phyloP scores from a whole-genome alignment of 2,797 vertebrate species.

The Sebastiscus albofasciatus region DNA sequence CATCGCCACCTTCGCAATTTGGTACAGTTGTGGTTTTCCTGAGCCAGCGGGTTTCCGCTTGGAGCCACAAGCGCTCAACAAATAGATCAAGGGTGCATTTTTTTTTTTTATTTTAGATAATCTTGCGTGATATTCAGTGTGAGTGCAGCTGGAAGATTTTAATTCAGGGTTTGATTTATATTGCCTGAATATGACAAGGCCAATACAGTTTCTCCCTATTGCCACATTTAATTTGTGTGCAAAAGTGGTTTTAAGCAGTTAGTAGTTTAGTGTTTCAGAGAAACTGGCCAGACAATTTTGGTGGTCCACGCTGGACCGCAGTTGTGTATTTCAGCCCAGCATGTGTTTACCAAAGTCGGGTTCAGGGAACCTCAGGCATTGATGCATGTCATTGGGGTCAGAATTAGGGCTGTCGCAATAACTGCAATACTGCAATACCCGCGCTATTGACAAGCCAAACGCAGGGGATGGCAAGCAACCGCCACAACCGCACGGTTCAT shows the following conservation, averaged over 20 bases:
- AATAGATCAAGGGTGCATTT: neutral
- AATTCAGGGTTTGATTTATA: neutral
- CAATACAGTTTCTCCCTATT: neutral
- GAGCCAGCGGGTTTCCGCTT: neutral
- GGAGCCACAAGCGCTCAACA: neutral
- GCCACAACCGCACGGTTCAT: too few relatives aligned
- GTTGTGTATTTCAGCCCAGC: neutral
- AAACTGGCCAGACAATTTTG: neutral
- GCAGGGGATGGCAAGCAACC: too few relatives aligned
- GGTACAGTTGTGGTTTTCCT: slow-evolving; percentile 2
- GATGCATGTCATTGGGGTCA: neutral
- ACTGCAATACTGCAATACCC: too few relatives aligned
- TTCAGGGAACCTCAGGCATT: neutral
- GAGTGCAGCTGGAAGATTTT: neutral
- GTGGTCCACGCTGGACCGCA: neutral
- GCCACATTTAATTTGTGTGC: neutral
- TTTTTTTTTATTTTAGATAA: neutral
- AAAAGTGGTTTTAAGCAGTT: neutral
- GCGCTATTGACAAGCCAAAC: too few relatives aligned
- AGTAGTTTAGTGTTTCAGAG: neutral
- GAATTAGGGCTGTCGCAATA: neutral
- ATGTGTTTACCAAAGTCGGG: neutral
- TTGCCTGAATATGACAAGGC: neutral
- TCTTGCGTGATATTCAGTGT: neutral
- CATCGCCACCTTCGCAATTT: neutral